These are phyloP conservation scores for Thunnus thynnus DNA, from an alignment of 2,113 vertebrate genomes.

Conservation along the genomic window DNA sequence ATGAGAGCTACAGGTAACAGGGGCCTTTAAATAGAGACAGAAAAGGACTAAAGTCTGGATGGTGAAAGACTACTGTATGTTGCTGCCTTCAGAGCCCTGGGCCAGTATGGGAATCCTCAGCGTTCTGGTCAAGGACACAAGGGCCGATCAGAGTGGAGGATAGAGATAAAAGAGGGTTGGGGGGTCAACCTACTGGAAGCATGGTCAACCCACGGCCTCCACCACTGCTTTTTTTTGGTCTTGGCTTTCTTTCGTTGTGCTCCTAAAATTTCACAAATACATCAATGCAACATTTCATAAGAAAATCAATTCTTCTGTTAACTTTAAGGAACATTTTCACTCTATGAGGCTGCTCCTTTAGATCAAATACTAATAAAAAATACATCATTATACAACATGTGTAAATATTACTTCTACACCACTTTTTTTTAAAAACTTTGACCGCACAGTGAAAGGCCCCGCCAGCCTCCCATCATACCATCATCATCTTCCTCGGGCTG, in stretches of 20 bases:
- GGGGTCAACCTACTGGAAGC: constrained; percentile 99
- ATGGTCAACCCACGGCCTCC: constrained; percentile 99
- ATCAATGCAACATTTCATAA: constrained; percentile 86
- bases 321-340: constrained; percentile 43
- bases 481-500: constrained; percentile 91
- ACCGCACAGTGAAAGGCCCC: background rate
- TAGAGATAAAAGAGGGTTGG: constrained; percentile 83
- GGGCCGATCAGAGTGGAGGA: constrained; percentile 90
- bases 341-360: constrained; percentile 29
- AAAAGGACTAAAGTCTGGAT: constrained; percentile 81
- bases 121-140: constrained; percentile 99
- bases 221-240: constrained; percentile 99
- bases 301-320: constrained; percentile 82
- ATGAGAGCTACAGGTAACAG: constrained; percentile 20
- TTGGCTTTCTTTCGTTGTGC: constrained; percentile 98
- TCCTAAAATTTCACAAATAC: constrained; percentile 98
- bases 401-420: background rate
- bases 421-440: constrained; percentile 5
- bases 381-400: constrained; percentile 48
- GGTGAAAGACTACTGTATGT: constrained; percentile 31
- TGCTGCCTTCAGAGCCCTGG: constrained; percentile 79
- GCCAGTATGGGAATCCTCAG: constrained; percentile 85
- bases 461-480: constrained; percentile 82
- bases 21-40: constrained; percentile 84
- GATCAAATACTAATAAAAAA: constrained; percentile 19